Base-by-base conservation (phyloP, 2,888 invertebrate species). In the Leptinotarsa peninsularis region DNA sequence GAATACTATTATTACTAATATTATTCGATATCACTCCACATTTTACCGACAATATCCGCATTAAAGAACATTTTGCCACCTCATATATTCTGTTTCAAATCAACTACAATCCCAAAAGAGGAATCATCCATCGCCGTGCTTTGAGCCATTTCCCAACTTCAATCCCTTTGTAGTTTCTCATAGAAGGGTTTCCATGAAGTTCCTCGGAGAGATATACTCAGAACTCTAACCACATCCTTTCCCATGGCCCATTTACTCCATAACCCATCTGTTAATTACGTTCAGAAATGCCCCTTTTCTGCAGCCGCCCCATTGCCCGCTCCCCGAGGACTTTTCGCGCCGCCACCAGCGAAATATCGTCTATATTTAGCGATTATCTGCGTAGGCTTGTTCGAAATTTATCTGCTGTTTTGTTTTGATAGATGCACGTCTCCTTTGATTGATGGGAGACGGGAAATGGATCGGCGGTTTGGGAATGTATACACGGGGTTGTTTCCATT, bases 221-320 rank as follows among this genome's bases (percentile, higher is more conserved):
- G 79, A 76, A 81, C 80, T 78, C 78, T 76, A 81, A 82, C 83
- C 83, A 77, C 81, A 82, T 81, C 79, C 79, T 82, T 79, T 78
- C 71, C 79, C 71, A 69, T 60, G 81, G 79, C 76, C 79, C 83
- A 80, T 83, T 83, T 80, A 76, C 81, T 78, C 81, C 81, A 81
- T 81, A 82, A 82, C 81, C 83, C 83, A 82, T 83, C 81, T 82
- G 83, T 82, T 83, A 82, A 83, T 83, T 83, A 82, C 79, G 66
- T 50, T 66, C 72, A 66, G 76, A 77, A 78, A 63, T 66, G 49
- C 73, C 66, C 66, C 69, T 66, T 70, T 70, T 58, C 58, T 58
- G 14, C 58, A 23, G 23, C 58, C 58, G 15, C 66, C 60, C 70
- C 67, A 56, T 54, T 33, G 23, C 76, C 43, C 49, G 49, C 71